Percentiles rank a stretch among this genome's conserved stretches.
phyloP scores from a whole-genome alignment of 1,140 invertebrate species.

The Maconellicoccus hirsutus region DNA sequence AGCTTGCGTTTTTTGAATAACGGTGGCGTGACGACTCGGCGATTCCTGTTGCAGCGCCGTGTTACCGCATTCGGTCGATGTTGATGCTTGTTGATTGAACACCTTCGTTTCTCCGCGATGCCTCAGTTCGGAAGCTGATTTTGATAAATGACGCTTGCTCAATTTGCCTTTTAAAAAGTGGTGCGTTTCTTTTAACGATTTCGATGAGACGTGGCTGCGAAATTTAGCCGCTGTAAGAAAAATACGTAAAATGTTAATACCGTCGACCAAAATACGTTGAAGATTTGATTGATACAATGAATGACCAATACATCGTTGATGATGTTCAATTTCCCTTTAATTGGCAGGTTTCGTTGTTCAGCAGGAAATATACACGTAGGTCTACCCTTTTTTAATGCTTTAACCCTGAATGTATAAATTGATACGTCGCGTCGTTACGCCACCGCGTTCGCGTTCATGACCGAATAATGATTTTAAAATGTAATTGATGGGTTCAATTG shows the following conservation, averaged over 20 bases:
- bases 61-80: background rate
- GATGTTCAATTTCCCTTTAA: too few relatives aligned
- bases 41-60: background rate
- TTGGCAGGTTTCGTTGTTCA: too few relatives aligned
- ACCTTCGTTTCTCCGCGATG: background rate
- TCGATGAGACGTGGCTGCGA: background rate
- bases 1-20: conserved; percentile 12
- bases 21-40: background rate
- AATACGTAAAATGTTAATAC: background rate
- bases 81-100: background rate
- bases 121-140: background rate
- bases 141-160: background rate
- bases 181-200: conserved; percentile 11
- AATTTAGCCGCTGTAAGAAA: conserved; percentile 14
- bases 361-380: too few relatives aligned
- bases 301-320: too few relatives aligned
- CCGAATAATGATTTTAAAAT: too few relatives aligned
- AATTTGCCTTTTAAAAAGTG: background rate
- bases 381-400: too few relatives aligned
- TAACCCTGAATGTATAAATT: too few relatives aligned
- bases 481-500: too few relatives aligned
- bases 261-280: too few relatives aligned
- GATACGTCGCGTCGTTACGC: too few relatives aligned
- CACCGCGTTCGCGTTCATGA: too few relatives aligned
- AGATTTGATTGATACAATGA: too few relatives aligned